Conservation (phyloP, 2,797 vertebrate species). For the Rhinella marina region DNA sequence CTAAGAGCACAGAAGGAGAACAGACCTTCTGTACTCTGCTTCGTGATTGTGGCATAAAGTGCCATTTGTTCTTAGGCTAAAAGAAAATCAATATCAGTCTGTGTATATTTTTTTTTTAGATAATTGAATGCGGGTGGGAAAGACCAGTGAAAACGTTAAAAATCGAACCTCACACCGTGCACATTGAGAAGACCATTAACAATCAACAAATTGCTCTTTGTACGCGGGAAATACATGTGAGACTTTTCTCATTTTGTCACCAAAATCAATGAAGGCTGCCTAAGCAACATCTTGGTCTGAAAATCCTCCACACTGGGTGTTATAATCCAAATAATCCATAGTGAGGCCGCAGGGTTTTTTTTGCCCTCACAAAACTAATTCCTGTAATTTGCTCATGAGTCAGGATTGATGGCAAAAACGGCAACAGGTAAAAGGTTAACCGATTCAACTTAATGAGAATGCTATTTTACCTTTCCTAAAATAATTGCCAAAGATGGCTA, state of each 20-base stretch:
- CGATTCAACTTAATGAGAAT: constrained; percentile 63
- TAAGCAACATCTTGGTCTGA: not conserved
- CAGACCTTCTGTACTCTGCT: not conserved
- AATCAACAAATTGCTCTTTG: constrained; percentile 7
- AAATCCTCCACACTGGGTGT: constrained; percentile 22
- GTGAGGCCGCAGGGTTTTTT: not conserved
- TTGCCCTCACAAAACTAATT: constrained; percentile 58
- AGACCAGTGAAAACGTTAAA: not conserved
- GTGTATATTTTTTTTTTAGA: not conserved
- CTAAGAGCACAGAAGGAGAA: not conserved
- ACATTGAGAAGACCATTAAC: constrained; percentile 26
- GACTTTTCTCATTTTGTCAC: constrained; percentile 20
- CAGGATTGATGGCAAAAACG: constrained; percentile 66
- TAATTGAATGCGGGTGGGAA: constrained; percentile 16
- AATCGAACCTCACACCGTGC: constrained; percentile 18
- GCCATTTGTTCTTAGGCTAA: not conserved
- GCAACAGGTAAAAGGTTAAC: constrained; percentile 54
- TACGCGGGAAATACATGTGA: not conserved
- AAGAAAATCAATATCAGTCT: constrained; percentile 17
- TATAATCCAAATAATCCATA: constrained; percentile 37
- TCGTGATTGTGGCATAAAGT: not conserved
- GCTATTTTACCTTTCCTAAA: constrained; percentile 70
- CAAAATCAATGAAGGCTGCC: constrained; percentile 33
- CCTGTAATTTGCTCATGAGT: constrained; percentile 66
- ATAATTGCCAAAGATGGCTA: constrained; percentile 63